Evolutionary conservation across 2,888 invertebrate genomes (phyloP), one percentile per base, ranked within the genome.

Genomic region (Ormyrus nitidulus): DNA sequence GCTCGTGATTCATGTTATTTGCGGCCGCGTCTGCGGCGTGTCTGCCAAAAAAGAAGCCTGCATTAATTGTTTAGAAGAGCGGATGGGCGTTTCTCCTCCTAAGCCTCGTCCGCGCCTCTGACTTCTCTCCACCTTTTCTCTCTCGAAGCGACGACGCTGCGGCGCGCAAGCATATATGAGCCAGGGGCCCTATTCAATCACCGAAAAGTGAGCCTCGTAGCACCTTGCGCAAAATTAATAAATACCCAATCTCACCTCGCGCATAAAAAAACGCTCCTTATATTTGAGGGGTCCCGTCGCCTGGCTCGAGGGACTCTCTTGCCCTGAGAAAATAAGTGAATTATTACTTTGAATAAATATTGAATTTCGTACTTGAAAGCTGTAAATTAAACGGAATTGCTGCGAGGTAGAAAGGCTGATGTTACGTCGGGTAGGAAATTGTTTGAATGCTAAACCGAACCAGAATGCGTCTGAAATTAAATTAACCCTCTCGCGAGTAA

Each of bases 111-210:
- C 72, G 58, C 19, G 53, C 78, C 72, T 77, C 10, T 74, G 74
- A 56, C 61, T 62, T 74, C 58, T 73, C 76, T 80, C 70, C 78
- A 78, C 59, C 75, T 76, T 79, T 73, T 54, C 72, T 72, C 71
- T 68, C n/a, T 49, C 79, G 79, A 19, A 83, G 83, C 82, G 83
- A 84, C 81, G 84, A 82, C 81, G 65, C 74, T 13, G 19, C 54
- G 83, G 81, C 79, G 83, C 83, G 84, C 79, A 84, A 84, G 84
- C 85, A 2, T 19, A 1, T 19, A 19, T 19, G 84, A 72, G 79
- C 83, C 83, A 71, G 49, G 69, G 84, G 84, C 85, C 73, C 77
- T 83, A 84, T 84, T 85, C 84, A 84, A 84, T 85, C 84, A 84
- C 78, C 73, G 19, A 19, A 19, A 77, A 73, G 82, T 56, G 82